phyloP scores from a whole-genome alignment of 2,797 vertebrate genomes.

The Neosilurus hyrtlii region DNA sequence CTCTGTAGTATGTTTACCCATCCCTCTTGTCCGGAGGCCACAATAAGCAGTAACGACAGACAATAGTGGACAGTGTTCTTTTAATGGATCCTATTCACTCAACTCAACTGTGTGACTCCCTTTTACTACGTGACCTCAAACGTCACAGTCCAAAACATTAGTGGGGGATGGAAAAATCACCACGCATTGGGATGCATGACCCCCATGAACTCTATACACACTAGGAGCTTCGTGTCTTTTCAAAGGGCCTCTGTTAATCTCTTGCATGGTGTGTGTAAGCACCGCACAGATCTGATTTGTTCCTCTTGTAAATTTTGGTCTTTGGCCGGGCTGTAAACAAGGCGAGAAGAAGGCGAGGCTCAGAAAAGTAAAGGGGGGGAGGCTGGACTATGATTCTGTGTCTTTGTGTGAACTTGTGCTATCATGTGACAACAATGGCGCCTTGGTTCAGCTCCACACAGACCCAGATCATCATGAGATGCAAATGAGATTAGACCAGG shows the following conservation, averaged over 20 bases:
- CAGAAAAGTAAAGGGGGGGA: constrained; percentile 29
- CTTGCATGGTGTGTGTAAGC: constrained; percentile 45
- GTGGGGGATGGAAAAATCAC: constrained; percentile 40
- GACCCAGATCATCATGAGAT: constrained; percentile 35
- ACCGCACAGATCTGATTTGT: constrained; percentile 54
- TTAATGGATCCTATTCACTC: constrained; percentile 54
- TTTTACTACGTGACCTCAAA: constrained; percentile 50
- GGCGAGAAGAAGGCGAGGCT: constrained; percentile 34
- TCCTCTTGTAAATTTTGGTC: constrained; percentile 60
- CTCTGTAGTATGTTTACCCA: constrained; percentile 54
- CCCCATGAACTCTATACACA: constrained; percentile 42
- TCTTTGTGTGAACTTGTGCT: constrained; percentile 47
- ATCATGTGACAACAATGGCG: constrained; percentile 53
- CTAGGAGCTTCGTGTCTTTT: constrained; percentile 43
- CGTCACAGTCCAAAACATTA: constrained; percentile 50
- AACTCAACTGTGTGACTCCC: constrained; percentile 45
- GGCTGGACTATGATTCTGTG: constrained; percentile 43
- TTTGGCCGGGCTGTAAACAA: constrained; percentile 49
- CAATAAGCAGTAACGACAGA: constrained; percentile 40
- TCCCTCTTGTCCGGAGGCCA: constrained; percentile 52
- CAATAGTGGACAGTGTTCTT: constrained; percentile 53
- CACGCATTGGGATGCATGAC: constrained; percentile 44
- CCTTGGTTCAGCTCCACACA: constrained; percentile 44
- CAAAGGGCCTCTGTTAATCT: constrained; percentile 50
- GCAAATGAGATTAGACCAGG: constrained; percentile 45